Evolutionary conservation across 2,888 invertebrate genomes (phyloP).

Genomic region (Himalopsyche tibetana): DNA sequence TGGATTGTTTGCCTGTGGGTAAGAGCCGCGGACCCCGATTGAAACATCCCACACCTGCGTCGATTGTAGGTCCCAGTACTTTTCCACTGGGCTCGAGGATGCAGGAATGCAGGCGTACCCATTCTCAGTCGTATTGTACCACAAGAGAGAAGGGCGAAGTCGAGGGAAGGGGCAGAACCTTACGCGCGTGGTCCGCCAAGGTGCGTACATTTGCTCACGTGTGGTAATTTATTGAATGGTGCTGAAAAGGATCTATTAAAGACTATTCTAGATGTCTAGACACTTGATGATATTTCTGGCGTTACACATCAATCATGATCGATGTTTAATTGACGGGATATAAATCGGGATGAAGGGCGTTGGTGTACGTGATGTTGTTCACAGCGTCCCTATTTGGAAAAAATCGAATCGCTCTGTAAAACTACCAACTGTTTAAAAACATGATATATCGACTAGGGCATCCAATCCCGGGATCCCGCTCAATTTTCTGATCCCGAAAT

Average conservation of each 20-base stretch:
- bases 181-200: neutral
- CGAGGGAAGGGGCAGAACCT: neutral
- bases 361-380: no score
- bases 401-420: no score
- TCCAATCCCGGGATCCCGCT: no score
- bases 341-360: no score
- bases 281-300: no score
- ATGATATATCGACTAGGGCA: no score
- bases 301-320: no score
- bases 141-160: neutral
- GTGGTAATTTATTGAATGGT: neutral
- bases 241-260: neutral
- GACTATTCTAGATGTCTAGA: neutral
- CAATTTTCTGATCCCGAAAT: no score
- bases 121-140: neutral
- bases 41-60: neutral
- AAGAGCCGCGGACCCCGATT: neutral
- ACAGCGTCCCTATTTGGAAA: no score
- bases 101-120: conserved; percentile 3
- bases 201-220: neutral
- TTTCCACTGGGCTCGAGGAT: conserved; percentile 20
- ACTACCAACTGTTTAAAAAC: no score
- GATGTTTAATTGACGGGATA: no score
- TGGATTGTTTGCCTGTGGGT: neutral
- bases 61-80: conserved; percentile 20